Conservation (phyloP, 1,140 invertebrate species). For the Bathynomus jamesi region DNA sequence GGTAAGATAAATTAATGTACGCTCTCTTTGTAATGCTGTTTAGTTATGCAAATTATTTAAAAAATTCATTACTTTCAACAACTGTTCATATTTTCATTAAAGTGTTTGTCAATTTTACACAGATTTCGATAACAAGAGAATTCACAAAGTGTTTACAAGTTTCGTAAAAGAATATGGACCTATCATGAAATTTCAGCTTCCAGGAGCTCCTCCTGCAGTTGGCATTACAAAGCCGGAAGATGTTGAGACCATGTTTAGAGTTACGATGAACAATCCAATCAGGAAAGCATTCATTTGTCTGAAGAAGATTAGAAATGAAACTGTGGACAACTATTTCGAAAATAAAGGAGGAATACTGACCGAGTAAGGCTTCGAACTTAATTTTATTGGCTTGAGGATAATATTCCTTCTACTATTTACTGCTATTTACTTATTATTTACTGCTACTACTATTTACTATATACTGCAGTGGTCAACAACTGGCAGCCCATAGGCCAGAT, state of each 20-base stretch:
- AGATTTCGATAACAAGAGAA: slow-evolving; percentile 16
- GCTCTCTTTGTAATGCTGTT: too few relatives aligned
- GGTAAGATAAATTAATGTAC: too few relatives aligned
- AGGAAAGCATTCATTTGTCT: slow-evolving; percentile 6
- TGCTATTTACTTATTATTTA: neutral
- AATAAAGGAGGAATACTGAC: slow-evolving; percentile 19
- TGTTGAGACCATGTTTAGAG: slow-evolving; percentile 7
- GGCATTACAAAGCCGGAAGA: slow-evolving; percentile 10
- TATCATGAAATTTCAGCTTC: neutral
- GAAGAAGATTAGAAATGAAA: slow-evolving; percentile 3
- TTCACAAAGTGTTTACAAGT: neutral
- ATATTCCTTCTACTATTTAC: neutral
- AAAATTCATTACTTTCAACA: too few relatives aligned
- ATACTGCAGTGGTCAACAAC: too few relatives aligned
- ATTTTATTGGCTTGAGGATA: neutral
- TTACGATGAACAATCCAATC: slow-evolving; percentile 15
- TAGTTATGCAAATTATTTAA: too few relatives aligned
- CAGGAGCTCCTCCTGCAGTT: neutral
- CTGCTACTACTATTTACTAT: too few relatives aligned
- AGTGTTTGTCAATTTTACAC: too few relatives aligned
- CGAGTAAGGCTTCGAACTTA: slow-evolving; percentile 16
- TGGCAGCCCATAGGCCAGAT: too few relatives aligned
- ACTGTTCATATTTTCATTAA: too few relatives aligned
- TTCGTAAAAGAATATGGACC: slow-evolving; percentile 8
- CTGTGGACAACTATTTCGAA: slow-evolving; percentile 16